Evolutionary conservation across 2,888 invertebrate species (phyloP), one percentile per base, ranked within the genome.

Genomic region (Drosophila mettleri): DNA sequence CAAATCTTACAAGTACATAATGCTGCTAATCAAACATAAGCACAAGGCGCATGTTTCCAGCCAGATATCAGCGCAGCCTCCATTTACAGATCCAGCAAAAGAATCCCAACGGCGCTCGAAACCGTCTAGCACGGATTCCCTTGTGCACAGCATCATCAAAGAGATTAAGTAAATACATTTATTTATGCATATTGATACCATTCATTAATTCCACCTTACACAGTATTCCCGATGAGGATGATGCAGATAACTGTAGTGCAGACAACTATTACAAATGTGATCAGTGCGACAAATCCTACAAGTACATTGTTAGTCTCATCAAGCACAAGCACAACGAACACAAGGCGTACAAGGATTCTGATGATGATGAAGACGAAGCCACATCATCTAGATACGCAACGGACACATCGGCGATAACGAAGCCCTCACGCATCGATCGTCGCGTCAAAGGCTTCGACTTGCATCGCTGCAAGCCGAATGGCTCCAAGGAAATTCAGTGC

Each of bases 401-500:
- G 2, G 54, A 52, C 10, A 3, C 53, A 14, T 2, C 34, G 31
- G 7, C 62, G 4, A 36, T 39, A 24, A 27, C 78, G 0, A 82
- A 77, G n/a, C 63, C 85, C 0, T 74, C 81, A 2, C 62, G 81
- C 14, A 82, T 82, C 7, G 80, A 86, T 57, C 72, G 82, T 1
- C 80, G 82, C 14, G 77, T 76, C 12, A 68, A 74, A 24, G 39
- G 72, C 39, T 70, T 90, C 5, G 90, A 91, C 31, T 79, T 80
- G 22, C 74, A 91, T 73, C 66, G 89, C 12, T 89, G 91, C 54
- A 83, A 86, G 22, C 91, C 91, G 0, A 89, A 91, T 63, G 92
- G 92, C 0, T 85, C 84, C 22, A 92, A 92, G 63, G 78, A 85
- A 24, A 91, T 92, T 16, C 86, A 91, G 58, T 92, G 92, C 67